Percentiles rank a stretch among this genome's conserved stretches.
Evolutionary conservation across 2,113 vertebrate genomes (phyloP).

Genomic region (Cromileptes altivelis): DNA sequence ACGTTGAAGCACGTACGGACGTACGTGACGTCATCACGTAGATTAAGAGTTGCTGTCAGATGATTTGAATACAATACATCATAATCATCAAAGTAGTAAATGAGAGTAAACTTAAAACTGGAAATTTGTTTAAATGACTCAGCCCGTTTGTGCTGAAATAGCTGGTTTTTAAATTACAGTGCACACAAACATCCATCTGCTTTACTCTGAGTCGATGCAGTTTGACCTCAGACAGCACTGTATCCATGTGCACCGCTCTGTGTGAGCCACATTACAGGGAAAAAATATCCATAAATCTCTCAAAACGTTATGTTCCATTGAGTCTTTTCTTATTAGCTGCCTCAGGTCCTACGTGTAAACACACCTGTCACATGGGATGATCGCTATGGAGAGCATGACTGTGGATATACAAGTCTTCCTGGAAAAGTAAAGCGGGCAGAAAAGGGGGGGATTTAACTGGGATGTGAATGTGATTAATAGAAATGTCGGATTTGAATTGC

Average conservation of each 20-base stretch:
- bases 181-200: conserved; percentile 27
- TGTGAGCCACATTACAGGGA: conserved; percentile 21
- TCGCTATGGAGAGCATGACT: conserved; percentile 40
- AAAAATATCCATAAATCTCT: conserved; percentile 66
- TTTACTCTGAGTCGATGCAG: conserved; percentile 10
- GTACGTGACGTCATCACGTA: too few relatives aligned
- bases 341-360: conserved; percentile 49
- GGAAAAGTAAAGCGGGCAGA: conserved; percentile 42
- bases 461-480: conserved; percentile 52
- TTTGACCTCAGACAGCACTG: not conserved
- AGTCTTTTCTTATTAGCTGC: conserved; percentile 54
- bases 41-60: too few relatives aligned
- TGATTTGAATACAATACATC: too few relatives aligned
- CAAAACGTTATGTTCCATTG: conserved; percentile 49
- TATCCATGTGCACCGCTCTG: not conserved
- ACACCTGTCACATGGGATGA: conserved; percentile 52
- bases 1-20: too few relatives aligned
- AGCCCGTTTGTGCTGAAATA: too few relatives aligned
- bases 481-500: conserved; percentile 28
- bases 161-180: too few relatives aligned
- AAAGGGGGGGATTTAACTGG: conserved; percentile 20
- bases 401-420: conserved; percentile 27
- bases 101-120: too few relatives aligned
- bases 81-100: too few relatives aligned
- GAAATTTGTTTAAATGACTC: too few relatives aligned